Percentiles rank a stretch among this genome's conserved stretches.
phyloP scores from a whole-genome alignment of 2,113 vertebrate species.

The Chlorocebus sabaeus region DNA sequence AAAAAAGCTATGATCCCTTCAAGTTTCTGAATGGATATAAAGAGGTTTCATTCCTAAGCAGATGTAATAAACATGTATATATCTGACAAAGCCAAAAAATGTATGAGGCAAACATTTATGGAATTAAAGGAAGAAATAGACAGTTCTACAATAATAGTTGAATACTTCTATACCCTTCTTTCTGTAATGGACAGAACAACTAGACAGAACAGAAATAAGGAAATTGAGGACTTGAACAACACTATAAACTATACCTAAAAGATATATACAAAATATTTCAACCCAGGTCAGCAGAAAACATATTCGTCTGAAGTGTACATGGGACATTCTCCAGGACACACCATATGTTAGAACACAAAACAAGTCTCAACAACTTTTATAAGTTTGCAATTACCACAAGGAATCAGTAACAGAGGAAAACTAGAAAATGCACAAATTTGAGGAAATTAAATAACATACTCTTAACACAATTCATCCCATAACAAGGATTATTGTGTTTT shows the following conservation, averaged over 20 bases:
- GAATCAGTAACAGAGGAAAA: conserved; percentile 31
- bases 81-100: background rate
- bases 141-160: background rate
- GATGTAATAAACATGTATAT: background rate
- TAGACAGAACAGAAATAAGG: background rate
- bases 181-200: background rate
- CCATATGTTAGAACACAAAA: conserved; percentile 19
- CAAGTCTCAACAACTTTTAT: background rate
- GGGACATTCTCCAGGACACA: background rate
- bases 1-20: background rate
- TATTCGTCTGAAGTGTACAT: background rate
- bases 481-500: background rate
- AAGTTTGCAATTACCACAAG: conserved; percentile 37
- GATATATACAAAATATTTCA: background rate
- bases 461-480: background rate
- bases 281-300: background rate
- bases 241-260: background rate
- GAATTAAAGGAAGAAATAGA: background rate
- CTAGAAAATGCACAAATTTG: background rate
- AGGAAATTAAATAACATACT: background rate
- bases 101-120: background rate
- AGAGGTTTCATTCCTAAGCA: background rate
- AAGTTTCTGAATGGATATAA: background rate
- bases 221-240: background rate
- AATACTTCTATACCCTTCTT: background rate